Evolutionary conservation across 2,888 invertebrate genomes (phyloP), one percentile per base, ranked within the genome.

Genomic region (Pollenia amentaria): DNA sequence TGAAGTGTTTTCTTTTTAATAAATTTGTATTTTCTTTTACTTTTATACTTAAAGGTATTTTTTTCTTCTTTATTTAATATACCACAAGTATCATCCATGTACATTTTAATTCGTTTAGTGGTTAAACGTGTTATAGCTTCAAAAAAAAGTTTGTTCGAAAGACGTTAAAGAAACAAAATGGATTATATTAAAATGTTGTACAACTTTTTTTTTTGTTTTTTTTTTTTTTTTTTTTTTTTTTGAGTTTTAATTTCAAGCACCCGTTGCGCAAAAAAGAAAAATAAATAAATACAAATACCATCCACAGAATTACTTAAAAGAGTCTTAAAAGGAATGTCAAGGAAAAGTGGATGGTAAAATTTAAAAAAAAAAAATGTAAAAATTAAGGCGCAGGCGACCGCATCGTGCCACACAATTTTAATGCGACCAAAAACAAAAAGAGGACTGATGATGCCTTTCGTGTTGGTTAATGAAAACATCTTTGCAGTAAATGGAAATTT

Each of bases 91-190:
- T 57, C 79, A 70, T 75, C 21, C 57, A 44, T 42, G 77, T 29
- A 73, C 14, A 78, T 57, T 80, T 77, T 84, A 84, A 80, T 81
- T 77, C 65, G 84, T 76, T 80, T 84, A 73, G 82, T 83, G 83
- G 75, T 75, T 69, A 70, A 64, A 83, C 70, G 79, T 79, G 67
- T 51, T 53, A 67, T 55, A 75, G 40, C 55, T 44, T 12, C 44
- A 55, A 3, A 81, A 70, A 40, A 57, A 67, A 64, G 11, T 44
- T 53, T 48, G 40, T 42, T 64, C 42, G 11, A 29, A 53, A 75
- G 57, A 46, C 29, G 55, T 57, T 0, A 48, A 48, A 48, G 14
- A n/a, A 73, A 73, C 3, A 18, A 62, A 73, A 60, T 60, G 38
- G 12, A 3, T 60, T 46, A 38, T 44, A 57, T 55, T 60, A 38